A percentile compares a stretch with the other conserved stretches of the same genome.
Conservation (phyloP, 2,797 vertebrate genomes). For the Crax fasciolata region DNA sequence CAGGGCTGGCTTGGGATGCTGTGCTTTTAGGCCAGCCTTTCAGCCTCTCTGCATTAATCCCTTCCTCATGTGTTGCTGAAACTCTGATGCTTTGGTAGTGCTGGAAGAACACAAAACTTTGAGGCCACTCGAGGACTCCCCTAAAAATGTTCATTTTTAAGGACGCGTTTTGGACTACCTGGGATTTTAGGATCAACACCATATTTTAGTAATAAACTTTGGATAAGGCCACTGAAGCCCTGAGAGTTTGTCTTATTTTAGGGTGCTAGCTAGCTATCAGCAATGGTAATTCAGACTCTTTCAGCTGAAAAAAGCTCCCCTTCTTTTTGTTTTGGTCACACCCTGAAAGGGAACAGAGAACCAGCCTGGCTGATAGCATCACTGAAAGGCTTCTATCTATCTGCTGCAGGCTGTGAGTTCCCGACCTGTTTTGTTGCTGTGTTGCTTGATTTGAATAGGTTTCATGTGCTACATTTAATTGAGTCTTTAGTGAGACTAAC, state of each 20-base stretch:
- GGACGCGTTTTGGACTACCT: background rate
- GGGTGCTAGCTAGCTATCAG: background rate
- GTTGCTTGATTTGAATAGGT: background rate
- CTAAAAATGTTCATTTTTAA: rapidly evolving
- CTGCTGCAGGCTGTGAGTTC: background rate
- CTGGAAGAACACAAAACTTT: background rate
- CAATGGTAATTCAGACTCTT: background rate
- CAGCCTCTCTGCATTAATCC: background rate
- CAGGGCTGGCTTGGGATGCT: background rate
- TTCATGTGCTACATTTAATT: conserved; percentile 39
- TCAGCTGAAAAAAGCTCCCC: background rate
- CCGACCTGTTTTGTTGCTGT: background rate
- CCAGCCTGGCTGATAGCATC: background rate
- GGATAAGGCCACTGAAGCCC: background rate
- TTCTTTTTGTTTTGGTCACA: rapidly evolving
- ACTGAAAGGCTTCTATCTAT: background rate
- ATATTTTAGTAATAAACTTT: background rate
- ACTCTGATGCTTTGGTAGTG: background rate
- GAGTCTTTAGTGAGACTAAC: conserved; percentile 17
- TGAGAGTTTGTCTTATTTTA: background rate
- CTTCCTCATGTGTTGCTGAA: background rate
- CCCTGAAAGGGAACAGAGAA: background rate
- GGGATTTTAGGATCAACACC: background rate
- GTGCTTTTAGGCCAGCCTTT: background rate
- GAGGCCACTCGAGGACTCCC: background rate